Percentiles rank a stretch among this genome's conserved stretches.
These are phyloP conservation scores for Selene dorsalis DNA, from an alignment of 2,797 vertebrate species.

Conservation along the genomic window DNA sequence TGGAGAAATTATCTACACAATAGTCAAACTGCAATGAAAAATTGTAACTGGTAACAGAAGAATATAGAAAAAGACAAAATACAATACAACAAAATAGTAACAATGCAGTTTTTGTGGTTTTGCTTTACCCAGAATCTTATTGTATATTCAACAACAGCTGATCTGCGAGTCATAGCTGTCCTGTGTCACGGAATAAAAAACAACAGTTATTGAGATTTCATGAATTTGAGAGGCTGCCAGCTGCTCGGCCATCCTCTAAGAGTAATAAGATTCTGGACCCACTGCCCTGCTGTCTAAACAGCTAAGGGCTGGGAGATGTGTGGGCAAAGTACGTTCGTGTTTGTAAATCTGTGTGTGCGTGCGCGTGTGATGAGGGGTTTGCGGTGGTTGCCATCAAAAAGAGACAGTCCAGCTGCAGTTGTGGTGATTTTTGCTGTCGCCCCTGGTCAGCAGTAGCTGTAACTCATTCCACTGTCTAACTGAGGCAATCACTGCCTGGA, in stretches of 20 bases:
- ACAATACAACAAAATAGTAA: not conserved
- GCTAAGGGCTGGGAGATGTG: constrained; percentile 54
- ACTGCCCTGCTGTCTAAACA: constrained; percentile 56
- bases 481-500: constrained; percentile 64
- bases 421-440: constrained; percentile 51
- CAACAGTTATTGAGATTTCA: constrained; percentile 65
- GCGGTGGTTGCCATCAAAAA: constrained; percentile 53
- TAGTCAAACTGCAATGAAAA: not conserved
- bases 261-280: constrained; percentile 71
- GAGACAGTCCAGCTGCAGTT: constrained; percentile 47
- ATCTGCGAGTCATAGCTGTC: constrained; percentile 31
- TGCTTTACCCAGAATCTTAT: not conserved
- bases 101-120: not conserved
- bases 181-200: constrained; percentile 44
- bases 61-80: not conserved
- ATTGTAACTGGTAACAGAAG: not conserved
- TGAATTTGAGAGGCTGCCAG: constrained; percentile 63
- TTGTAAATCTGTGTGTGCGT: constrained; percentile 5
- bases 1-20: not conserved
- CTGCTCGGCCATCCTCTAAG: constrained; percentile 62
- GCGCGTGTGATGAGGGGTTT: constrained; percentile 39
- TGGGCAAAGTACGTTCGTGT: constrained; percentile 37
- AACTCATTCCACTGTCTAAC: constrained; percentile 65
- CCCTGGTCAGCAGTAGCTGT: constrained; percentile 57
- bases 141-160: constrained; percentile 18